phyloP scores from a whole-genome alignment of 2,797 vertebrate genomes.

The Buceros bicornis region DNA sequence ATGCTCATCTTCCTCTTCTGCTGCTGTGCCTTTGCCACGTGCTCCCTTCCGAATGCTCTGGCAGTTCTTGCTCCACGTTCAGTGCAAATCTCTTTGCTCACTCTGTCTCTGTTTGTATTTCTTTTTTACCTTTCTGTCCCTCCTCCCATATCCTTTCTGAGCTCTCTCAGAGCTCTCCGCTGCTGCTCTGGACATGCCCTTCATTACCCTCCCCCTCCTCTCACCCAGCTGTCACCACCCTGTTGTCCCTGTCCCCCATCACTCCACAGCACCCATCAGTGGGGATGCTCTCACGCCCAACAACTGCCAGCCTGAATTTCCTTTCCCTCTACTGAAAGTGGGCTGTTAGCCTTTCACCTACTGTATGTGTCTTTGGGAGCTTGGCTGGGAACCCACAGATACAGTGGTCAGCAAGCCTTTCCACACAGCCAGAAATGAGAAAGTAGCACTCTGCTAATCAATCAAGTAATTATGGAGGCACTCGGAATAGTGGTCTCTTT shows the following conservation, averaged over 20 bases:
- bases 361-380: accelerated
- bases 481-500: background rate
- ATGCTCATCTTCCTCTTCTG: background rate
- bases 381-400: background rate
- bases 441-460: background rate
- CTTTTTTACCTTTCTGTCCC: background rate
- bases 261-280: accelerated
- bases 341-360: background rate
- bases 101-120: background rate
- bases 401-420: accelerated
- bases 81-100: background rate
- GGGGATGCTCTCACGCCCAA: background rate
- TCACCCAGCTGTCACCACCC: background rate
- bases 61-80: background rate
- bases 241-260: accelerated
- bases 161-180: background rate
- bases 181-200: accelerated
- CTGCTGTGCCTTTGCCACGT: background rate
- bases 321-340: accelerated
- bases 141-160: background rate
- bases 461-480: background rate
- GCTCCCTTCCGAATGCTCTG: background rate
- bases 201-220: accelerated
- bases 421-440: background rate
- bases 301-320: background rate